Evolutionary conservation across 2,888 invertebrate genomes (phyloP).

Genomic region (Drosophila antonietae): DNA sequence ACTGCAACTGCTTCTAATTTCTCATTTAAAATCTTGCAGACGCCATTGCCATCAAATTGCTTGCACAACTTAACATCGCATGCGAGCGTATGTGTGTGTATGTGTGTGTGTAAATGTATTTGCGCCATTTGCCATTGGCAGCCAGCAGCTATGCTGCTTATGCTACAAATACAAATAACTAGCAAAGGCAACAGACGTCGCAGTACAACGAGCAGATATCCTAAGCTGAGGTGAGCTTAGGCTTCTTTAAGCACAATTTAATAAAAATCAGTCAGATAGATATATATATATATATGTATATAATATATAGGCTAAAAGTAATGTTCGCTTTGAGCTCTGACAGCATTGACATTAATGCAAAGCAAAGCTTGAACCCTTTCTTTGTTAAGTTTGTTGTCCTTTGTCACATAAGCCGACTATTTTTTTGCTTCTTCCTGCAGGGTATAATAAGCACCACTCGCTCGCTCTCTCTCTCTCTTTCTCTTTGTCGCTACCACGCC

Average conservation of each 20-base stretch:
- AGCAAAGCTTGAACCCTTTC: background rate
- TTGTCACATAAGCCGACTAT: background rate
- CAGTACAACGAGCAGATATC: constrained; percentile 2
- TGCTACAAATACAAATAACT: constrained; percentile 62
- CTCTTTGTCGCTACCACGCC: constrained; percentile 10
- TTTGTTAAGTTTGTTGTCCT: background rate
- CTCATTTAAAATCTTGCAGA: constrained; percentile 34
- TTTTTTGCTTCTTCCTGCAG: constrained; percentile 4
- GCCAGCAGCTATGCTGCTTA: constrained; percentile 50
- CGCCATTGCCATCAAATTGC: constrained; percentile 54
- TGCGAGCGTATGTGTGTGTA: constrained; percentile 12
- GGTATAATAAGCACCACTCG: constrained; percentile 46
- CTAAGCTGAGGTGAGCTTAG: background rate
- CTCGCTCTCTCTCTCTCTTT: background rate
- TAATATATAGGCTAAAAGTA: background rate
- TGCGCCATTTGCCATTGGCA: constrained; percentile 50
- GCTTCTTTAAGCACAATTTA: background rate
- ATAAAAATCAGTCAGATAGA: too few relatives aligned
- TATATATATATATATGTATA: background rate
- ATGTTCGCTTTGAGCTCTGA: background rate
- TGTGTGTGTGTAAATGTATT: constrained; percentile 27
- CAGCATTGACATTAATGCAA: background rate
- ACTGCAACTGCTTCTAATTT: constrained; percentile 37
- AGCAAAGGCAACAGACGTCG: background rate
- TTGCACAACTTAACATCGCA: constrained; percentile 59